Base-by-base conservation (phyloP, 2,888 invertebrate genomes). In the Plutella xylostella region DNA sequence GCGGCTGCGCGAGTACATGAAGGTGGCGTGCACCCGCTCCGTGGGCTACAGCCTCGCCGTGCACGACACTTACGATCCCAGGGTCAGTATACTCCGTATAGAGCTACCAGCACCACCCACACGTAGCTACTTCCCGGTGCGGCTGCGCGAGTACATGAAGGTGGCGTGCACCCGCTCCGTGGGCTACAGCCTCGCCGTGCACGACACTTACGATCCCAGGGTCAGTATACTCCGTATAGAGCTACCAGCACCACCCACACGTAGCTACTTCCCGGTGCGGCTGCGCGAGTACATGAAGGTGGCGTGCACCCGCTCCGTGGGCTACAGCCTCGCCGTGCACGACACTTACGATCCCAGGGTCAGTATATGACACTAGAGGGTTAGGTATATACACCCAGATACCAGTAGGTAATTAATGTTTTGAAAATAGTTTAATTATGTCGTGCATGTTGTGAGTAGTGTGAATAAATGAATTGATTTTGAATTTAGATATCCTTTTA, bases 81-180 rank as follows among this genome's bases (percentile, higher is more conserved):
- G 90, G 76, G 93, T 92, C 72, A 85, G 86, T 66, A 22, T n/a
- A n/a, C n/a, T n/a, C n/a, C n/a, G n/a, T n/a, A n/a, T n/a, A n/a
- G n/a, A 95, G 96, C 64, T 97, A 97, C 78, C 96, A 97, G 82
- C 92, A 94, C 72, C 98, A 98, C 0, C 97, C 97, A 0, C 98
- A 98, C 69, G 97, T 76, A 93, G 95, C 0, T 91, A 92, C 69
- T 97, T 98, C 85, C 97, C 98, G n/a, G 93, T 94, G 37, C 88
- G 96, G 18, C 86, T 97, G 53, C 90, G 96, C 47, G 93, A 95
- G 72, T 96, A 96, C 72, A 93, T 96, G 92, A 94, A 96, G 84
- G 94, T 95, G n/a, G 95, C 95, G 0, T 90, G 90, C 49, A 85
- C 87, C 57, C 87, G 93, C 56, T 90, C 91, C 25, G 90, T 92